Percentiles rank a stretch among this genome's conserved stretches.
phyloP scores from a whole-genome alignment of 2,888 invertebrate genomes.

The Xanthia icteritia region DNA sequence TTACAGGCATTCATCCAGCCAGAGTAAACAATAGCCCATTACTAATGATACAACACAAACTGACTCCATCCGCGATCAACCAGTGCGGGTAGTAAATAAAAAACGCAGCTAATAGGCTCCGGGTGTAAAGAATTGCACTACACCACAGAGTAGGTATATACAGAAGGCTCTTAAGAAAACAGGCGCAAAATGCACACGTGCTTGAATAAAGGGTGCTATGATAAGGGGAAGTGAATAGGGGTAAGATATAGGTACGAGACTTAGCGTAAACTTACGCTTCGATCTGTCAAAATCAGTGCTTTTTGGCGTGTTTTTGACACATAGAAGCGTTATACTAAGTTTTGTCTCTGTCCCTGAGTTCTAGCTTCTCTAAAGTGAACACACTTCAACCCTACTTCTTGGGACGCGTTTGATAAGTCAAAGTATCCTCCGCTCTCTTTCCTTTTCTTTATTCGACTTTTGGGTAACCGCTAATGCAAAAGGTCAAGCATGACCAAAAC shows the following conservation, averaged over 20 bases:
- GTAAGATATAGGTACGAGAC: no score
- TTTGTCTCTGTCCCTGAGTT: background rate
- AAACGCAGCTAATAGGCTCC: constrained; percentile 35
- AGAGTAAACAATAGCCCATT: constrained; percentile 8
- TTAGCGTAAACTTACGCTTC: no score
- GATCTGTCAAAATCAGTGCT: background rate
- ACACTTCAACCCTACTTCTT: background rate
- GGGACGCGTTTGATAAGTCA: background rate
- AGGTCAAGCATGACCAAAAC: background rate
- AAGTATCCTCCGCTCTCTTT: background rate
- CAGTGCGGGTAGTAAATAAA: constrained; percentile 47
- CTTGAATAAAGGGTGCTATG: background rate
- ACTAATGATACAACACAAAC: constrained; percentile 50
- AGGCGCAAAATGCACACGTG: background rate
- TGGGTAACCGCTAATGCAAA: background rate
- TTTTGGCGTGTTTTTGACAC: background rate
- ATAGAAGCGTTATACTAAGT: background rate
- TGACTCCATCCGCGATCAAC: constrained; percentile 51
- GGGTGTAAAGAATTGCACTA: constrained; percentile 29
- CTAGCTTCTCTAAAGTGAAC: background rate
- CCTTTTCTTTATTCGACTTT: background rate
- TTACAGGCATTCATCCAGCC: constrained; percentile 19
- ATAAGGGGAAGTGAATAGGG: background rate
- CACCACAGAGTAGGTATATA: background rate
- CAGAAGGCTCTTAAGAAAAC: constrained; percentile 27